A percentile compares a stretch with the other conserved stretches of the same genome.
Evolutionary conservation across 2,888 invertebrate genomes (phyloP).

Genomic region (Spisula subtruncata): DNA sequence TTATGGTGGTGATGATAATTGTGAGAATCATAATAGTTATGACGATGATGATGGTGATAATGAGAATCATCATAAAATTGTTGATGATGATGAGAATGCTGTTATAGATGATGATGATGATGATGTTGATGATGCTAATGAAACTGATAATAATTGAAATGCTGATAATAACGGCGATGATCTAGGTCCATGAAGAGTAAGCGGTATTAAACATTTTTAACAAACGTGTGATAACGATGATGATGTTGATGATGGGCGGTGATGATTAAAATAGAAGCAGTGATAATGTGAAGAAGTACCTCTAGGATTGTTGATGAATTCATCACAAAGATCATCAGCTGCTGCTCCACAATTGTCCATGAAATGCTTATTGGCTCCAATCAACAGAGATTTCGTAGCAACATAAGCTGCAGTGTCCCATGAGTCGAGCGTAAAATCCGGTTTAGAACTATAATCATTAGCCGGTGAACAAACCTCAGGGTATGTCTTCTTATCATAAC

Average conservation of each 20-base stretch:
- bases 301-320: slow-evolving; percentile 39
- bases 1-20: neutral
- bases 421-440: slow-evolving; percentile 34
- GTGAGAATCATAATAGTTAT: neutral
- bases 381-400: slow-evolving; percentile 51
- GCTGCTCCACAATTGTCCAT: slow-evolving; percentile 38
- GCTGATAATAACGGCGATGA: neutral
- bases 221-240: neutral
- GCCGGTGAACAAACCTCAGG: slow-evolving; percentile 19
- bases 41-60: neutral
- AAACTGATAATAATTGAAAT: neutral
- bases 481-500: slow-evolving; percentile 60
- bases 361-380: slow-evolving; percentile 40
- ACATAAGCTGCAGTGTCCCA: slow-evolving; percentile 56
- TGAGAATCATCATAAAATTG: neutral
- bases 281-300: slow-evolving; percentile 26
- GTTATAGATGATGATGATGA: too few species aligned
- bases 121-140: neutral
- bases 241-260: too few species aligned
- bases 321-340: slow-evolving; percentile 44
- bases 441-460: slow-evolving; percentile 5
- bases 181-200: too few species aligned
- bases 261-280: neutral
- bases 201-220: too few species aligned
- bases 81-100: neutral